These are phyloP conservation scores for Cygnus atratus DNA, from an alignment of 2,113 vertebrate species.

Conservation along the genomic window DNA sequence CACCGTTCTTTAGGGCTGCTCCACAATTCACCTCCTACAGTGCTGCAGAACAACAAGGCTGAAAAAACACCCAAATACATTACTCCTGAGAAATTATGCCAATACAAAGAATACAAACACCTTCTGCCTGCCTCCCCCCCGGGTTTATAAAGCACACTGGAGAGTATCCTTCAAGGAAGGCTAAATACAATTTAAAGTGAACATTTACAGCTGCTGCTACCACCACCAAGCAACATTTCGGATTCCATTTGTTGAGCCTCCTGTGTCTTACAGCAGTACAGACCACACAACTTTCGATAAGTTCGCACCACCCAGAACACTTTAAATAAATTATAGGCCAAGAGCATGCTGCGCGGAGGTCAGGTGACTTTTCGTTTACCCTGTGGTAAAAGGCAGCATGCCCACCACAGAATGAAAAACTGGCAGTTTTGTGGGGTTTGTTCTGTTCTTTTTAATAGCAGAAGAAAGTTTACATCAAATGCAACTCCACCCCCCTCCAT, in stretches of 20 bases:
- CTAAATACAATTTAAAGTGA: not conserved
- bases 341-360: not conserved
- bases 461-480: not conserved
- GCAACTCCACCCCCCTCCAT: not conserved
- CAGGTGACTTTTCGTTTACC: not conserved
- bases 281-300: not conserved
- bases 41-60: not conserved
- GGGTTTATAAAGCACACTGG: accelerated
- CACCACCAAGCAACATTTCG: accelerated
- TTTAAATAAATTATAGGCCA: not conserved
- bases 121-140: not conserved
- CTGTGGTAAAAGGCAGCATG: not conserved
- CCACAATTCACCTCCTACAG: not conserved
- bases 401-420: not conserved
- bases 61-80: not conserved
- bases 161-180: not conserved
- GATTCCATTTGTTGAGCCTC: not conserved
- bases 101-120: accelerated
- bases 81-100: not conserved
- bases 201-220: no score
- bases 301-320: not conserved
- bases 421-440: not conserved
- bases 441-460: not conserved
- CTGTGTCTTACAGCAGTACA: not conserved
- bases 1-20: not conserved